A percentile compares a stretch with the other conserved stretches of the same genome.
phyloP scores from a whole-genome alignment of 2,888 invertebrate genomes.

The Apodemia mormo region DNA sequence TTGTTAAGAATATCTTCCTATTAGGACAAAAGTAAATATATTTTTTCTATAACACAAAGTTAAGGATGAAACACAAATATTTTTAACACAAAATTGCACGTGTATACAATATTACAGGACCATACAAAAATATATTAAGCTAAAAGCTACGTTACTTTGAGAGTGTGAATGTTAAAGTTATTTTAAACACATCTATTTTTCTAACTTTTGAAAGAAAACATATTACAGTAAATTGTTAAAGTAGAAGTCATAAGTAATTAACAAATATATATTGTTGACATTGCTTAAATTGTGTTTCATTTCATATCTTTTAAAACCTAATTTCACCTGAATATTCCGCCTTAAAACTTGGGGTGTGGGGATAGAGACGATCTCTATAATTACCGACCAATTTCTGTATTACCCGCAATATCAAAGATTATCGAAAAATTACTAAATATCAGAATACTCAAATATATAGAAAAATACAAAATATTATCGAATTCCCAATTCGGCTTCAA shows the following conservation, averaged over 20 bases:
- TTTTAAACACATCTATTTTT: slow-evolving; percentile 70
- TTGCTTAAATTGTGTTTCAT: slow-evolving; percentile 73
- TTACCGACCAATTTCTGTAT: no score
- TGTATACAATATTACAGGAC: slow-evolving; percentile 47
- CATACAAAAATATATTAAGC: slow-evolving; percentile 44
- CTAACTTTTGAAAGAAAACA: slow-evolving; percentile 61
- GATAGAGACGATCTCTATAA: no score
- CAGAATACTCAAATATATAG: no score
- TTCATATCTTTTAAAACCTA: not conserved
- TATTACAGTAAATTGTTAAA: slow-evolving; percentile 65
- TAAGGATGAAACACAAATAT: slow-evolving; percentile 42
- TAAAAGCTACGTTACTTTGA: slow-evolving; percentile 44
- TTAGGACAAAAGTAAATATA: slow-evolving; percentile 37
- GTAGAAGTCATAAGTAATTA: slow-evolving; percentile 57
- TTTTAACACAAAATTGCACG: slow-evolving; percentile 37
- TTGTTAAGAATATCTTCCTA: not conserved
- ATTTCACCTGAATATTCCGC: no score
- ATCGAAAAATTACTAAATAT: no score
- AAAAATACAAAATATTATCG: no score
- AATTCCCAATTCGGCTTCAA: no score
- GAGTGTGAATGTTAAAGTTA: slow-evolving; percentile 61
- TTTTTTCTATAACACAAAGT: slow-evolving; percentile 49
- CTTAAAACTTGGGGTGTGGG: no score
- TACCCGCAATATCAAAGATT: no score
- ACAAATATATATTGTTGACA: slow-evolving; percentile 77